These are phyloP conservation scores for Sitta europaea DNA, from an alignment of 2,113 vertebrate species.

Conservation along the genomic window DNA sequence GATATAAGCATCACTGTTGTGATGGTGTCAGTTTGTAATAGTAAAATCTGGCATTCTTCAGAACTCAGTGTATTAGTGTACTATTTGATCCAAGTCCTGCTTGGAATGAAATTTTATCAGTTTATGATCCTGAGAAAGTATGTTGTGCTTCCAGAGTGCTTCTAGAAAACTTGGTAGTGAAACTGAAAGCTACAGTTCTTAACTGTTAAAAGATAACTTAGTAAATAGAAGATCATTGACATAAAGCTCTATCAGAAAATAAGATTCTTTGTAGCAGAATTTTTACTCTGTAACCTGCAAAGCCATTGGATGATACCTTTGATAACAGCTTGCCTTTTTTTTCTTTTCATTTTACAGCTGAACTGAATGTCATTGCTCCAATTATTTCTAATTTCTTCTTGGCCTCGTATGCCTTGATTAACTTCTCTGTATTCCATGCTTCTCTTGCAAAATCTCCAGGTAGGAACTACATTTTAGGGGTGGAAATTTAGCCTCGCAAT, in stretches of 20 bases:
- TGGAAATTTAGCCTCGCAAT: neutral
- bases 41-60: neutral
- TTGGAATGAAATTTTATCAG: neutral
- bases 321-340: neutral
- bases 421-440: constrained; percentile 98
- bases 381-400: constrained; percentile 99
- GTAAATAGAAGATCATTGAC: neutral
- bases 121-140: neutral
- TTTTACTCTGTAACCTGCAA: neutral
- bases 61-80: neutral
- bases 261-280: neutral
- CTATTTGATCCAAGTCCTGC: neutral
- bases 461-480: constrained; percentile 52
- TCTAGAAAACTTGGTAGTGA: neutral
- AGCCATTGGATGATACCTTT: neutral
- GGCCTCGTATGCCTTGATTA: constrained; percentile 97
- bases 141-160: neutral
- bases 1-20: neutral
- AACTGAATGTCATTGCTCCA: constrained; percentile 93
- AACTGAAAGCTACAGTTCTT: neutral
- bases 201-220: neutral
- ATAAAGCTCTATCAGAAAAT: neutral
- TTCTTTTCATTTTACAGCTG: constrained; percentile 73
- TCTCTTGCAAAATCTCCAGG: constrained; percentile 98
- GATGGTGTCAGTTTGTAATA: neutral